These are phyloP conservation scores for Nematopogon swammerdamellus DNA, from an alignment of 2,888 invertebrate species.

Conservation along the genomic window DNA sequence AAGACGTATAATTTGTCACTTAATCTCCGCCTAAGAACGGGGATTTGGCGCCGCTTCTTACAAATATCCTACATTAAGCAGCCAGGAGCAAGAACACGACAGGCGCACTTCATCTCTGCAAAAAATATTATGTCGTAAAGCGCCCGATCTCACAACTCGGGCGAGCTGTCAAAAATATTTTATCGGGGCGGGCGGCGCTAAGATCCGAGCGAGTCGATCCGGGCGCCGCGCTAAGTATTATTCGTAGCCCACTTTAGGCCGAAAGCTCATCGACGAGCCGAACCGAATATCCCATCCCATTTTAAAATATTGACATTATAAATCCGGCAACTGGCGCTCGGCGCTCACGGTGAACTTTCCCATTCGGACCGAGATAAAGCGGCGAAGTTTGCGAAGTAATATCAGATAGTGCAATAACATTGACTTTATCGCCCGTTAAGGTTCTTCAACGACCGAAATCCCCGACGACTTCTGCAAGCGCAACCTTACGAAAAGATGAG, in stretches of 20 bases:
- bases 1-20: slow-evolving; percentile 50
- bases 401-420: neutral
- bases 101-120: neutral
- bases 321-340: no score
- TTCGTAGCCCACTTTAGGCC: no score
- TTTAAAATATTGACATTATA: no score
- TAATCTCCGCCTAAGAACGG: slow-evolving; percentile 30
- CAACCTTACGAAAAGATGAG: no score
- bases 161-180: neutral
- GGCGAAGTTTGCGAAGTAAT: neutral
- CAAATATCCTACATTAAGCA: slow-evolving; percentile 36
- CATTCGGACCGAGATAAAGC: no score
- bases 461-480: no score
- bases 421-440: neutral
- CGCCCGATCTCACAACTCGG: neutral
- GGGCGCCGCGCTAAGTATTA: no score
- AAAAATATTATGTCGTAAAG: neutral
- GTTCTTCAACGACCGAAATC: no score
- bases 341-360: no score
- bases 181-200: neutral
- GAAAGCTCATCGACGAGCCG: no score
- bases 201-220: no score
- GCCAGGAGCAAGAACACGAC: neutral
- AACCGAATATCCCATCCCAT: no score
- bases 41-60: slow-evolving; percentile 23